These are phyloP conservation scores for Tachuris rubrigastra DNA, from an alignment of 2,113 vertebrate genomes.

Conservation along the genomic window DNA sequence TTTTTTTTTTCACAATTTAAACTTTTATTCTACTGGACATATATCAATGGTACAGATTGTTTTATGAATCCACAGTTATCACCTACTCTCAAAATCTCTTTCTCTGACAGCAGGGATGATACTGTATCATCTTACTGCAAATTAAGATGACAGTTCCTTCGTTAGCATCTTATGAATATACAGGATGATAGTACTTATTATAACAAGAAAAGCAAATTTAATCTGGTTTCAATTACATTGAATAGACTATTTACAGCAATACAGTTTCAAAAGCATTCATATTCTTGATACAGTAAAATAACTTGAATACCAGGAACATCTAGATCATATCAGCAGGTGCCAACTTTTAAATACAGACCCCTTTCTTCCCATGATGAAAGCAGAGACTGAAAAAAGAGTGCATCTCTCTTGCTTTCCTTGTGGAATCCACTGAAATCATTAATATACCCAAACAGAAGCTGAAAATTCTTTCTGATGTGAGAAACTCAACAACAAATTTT, in stretches of 20 bases:
- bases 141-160: not conserved
- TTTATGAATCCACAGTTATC: not conserved
- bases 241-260: not conserved
- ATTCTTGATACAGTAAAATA: not conserved
- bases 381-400: not conserved
- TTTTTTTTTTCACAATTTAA: not conserved
- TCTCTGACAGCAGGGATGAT: not conserved
- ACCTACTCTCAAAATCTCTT: not conserved
- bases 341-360: not conserved
- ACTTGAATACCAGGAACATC: not conserved
- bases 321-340: not conserved
- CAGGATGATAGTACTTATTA: not conserved
- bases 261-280: not conserved
- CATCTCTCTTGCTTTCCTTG: not conserved
- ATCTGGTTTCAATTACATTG: not conserved
- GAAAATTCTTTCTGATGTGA: not conserved
- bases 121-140: not conserved
- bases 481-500: not conserved
- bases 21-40: not conserved
- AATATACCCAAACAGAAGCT: not conserved
- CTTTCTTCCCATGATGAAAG: not conserved
- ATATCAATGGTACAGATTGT: not conserved
- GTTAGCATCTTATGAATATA: not conserved
- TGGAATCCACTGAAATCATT: not conserved
- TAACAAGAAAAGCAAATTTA: not conserved